Evolutionary conservation across 1,140 invertebrate genomes (phyloP).

Genomic region (Schlechtendalia chinensis): DNA sequence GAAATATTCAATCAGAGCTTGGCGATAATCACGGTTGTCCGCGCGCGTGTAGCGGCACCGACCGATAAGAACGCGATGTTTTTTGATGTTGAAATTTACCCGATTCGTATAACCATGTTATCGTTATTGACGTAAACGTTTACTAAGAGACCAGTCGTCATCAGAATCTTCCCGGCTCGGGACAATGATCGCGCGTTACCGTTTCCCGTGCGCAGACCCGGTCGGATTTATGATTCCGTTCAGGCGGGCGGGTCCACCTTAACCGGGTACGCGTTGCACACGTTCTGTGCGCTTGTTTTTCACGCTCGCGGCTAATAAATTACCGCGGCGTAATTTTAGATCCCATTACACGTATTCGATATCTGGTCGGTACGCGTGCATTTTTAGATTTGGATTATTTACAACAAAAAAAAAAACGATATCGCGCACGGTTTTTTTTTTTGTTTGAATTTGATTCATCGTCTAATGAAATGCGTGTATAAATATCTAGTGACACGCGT

Average conservation of each 20-base stretch:
- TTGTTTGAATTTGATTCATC: not conserved
- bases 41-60: too few species aligned
- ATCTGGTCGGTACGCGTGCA: not conserved
- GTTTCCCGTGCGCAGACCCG: too few species aligned
- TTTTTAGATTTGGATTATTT: constrained; percentile 31
- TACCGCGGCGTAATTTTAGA: constrained; percentile 22
- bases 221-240: constrained; percentile 19
- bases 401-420: not conserved
- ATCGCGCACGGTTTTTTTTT: not conserved
- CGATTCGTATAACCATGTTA: too few species aligned
- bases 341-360: constrained; percentile 14
- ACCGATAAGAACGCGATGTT: too few species aligned
- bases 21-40: too few species aligned
- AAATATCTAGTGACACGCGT: not conserved
- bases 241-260: not conserved
- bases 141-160: too few species aligned
- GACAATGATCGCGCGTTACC: constrained; percentile 1
- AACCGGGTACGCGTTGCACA: not conserved
- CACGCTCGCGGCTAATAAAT: not conserved
- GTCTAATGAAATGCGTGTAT: not conserved
- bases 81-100: too few species aligned
- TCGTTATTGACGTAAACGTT: too few species aligned
- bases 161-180: too few species aligned
- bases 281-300: not conserved
- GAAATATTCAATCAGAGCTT: too few species aligned